Evolutionary conservation across 2,113 vertebrate species (phyloP).

Genomic region (Suncus etruscus): DNA sequence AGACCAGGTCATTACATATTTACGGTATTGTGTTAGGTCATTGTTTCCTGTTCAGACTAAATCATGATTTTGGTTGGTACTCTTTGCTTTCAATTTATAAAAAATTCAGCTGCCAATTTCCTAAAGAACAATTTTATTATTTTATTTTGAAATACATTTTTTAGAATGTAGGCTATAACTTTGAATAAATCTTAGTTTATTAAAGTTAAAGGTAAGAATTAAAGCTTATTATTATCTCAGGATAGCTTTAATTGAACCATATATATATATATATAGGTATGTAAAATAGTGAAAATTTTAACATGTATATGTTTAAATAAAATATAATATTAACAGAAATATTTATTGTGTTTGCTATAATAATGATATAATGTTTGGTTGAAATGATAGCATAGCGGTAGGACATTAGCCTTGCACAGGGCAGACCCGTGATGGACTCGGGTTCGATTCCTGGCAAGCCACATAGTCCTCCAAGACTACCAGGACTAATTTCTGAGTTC

Average conservation of each 20-base stretch:
- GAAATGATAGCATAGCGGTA: no score
- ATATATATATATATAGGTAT: neutral
- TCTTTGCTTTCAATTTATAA: neutral
- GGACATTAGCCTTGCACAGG: no score
- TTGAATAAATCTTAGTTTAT: conserved; percentile 2
- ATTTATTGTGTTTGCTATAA: no score
- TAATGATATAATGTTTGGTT: no score
- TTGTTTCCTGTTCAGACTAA: neutral
- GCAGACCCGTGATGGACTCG: no score
- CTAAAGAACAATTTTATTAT: neutral
- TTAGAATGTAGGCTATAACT: neutral
- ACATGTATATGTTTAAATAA: no score
- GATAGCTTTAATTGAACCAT: neutral
- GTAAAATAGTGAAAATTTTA: no score
- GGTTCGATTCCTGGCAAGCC: no score
- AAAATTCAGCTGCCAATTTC: neutral
- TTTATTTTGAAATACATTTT: conserved; percentile 61
- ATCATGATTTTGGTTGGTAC: neutral
- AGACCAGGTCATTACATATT: no score
- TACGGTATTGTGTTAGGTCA: neutral
- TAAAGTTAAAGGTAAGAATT: conserved; percentile 56
- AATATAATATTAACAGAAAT: no score
- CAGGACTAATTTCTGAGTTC: no score
- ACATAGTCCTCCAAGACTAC: no score
- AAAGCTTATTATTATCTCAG: neutral